Evolutionary conservation across 2,888 invertebrate species (phyloP).

Genomic region (Hesperia comma): DNA sequence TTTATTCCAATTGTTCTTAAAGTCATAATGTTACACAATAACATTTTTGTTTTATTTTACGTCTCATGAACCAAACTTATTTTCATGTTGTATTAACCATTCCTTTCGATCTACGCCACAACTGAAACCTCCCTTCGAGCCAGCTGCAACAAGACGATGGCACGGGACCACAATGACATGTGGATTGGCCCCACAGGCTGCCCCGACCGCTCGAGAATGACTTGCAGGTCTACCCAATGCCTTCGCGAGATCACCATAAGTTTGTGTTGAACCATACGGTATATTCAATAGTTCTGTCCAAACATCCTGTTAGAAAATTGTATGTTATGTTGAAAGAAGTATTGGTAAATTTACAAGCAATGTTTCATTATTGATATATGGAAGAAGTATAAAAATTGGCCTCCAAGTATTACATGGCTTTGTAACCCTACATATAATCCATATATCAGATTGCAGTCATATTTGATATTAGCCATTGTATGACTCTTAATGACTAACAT

Average conservation of each 20-base stretch:
- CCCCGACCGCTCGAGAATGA: slow-evolving; percentile 70
- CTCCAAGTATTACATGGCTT: too few species aligned
- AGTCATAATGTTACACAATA: background rate
- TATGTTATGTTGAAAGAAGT: background rate
- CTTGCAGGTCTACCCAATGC: slow-evolving; percentile 61
- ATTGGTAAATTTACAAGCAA: too few species aligned
- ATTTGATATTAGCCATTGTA: too few species aligned
- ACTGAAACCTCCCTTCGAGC: slow-evolving; percentile 77
- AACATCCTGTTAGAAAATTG: slow-evolving; percentile 58
- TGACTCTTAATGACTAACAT: too few species aligned
- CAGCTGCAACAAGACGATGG: slow-evolving; percentile 67
- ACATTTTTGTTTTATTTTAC: slow-evolving; percentile 20
- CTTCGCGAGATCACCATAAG: slow-evolving; percentile 70
- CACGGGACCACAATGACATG: slow-evolving; percentile 71
- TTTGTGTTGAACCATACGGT: slow-evolving; percentile 68
- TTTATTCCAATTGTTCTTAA: background rate
- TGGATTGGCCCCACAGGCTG: slow-evolving; percentile 72
- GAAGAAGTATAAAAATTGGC: too few species aligned
- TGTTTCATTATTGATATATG: too few species aligned
- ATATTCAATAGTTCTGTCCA: slow-evolving; percentile 67
- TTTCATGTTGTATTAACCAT: slow-evolving; percentile 78
- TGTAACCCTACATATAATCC: too few species aligned
- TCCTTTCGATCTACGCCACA: slow-evolving; percentile 80
- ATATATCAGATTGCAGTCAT: too few species aligned
- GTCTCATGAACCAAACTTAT: slow-evolving; percentile 48